Evolutionary conservation across 2,113 vertebrate genomes (phyloP), one percentile per base, ranked within the genome.

Genomic region (Bostrychus sinensis): DNA sequence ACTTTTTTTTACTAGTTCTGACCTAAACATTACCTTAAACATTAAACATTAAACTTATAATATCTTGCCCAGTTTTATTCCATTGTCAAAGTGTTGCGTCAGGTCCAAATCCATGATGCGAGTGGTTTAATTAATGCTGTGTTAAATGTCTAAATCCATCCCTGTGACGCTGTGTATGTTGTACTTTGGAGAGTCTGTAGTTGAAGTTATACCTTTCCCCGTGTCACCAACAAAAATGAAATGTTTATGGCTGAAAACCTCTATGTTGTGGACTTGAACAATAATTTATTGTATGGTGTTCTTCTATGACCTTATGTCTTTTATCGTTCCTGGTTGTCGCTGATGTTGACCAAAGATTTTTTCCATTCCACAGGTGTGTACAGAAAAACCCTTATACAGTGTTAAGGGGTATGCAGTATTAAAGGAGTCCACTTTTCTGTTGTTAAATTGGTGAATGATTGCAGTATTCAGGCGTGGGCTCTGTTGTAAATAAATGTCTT

Each of bases 331-430:
- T 62, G 65, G 74, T 85, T 85, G 69, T 86, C 77, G 25, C 77
- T 78, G 85, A 89, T 86, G 72, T 83, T 87, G 83, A 92, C 92
- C 90, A 93, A 93, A 92, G 91, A 93, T 83, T 87, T 79, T 79
- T 65, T 80, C 48, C 70, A 71, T 66, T 72, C 63, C 57, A 72
- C 62, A 74, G 37, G 62, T 70, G 70, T 76, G 70, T 71, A 34
- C 34, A 53, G 36, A 34, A 55, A 70, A 81, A 67, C 39, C 61
- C 46, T 60, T 73, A 75, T 38, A 16, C 14, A 43, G 46, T 82
- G 42, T 66, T n/a, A 45, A 77, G 70, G 71, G 77, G 66, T 61
- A 56, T 82, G 81, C 84, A 87, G 87, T 88, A 86, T 90, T 88
- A 84, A 75, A 57, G 66, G 1, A 64, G 64, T 37, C 58, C 22